Conservation (phyloP, 2,888 invertebrate genomes). For the Helobdella robusta region DNA sequence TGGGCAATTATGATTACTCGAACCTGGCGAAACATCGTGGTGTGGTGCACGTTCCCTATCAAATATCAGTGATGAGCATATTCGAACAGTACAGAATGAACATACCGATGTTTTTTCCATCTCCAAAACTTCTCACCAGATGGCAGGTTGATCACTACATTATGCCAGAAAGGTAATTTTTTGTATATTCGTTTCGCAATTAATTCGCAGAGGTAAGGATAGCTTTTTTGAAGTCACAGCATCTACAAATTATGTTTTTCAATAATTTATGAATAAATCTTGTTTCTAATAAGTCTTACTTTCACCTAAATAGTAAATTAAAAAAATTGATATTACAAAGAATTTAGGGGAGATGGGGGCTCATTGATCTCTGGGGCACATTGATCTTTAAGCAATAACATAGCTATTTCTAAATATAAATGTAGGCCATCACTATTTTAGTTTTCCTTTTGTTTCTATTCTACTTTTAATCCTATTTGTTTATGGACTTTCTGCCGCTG, state of each 20-base stretch:
- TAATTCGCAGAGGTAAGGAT: background rate
- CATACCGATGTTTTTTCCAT: constrained; percentile 31
- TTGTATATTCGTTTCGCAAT: constrained; percentile 2
- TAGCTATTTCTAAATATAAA: too few relatives aligned
- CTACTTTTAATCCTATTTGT: too few relatives aligned
- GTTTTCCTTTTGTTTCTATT: too few relatives aligned
- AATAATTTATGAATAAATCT: too few relatives aligned
- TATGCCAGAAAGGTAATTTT: constrained; percentile 22
- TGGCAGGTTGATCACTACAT: constrained; percentile 14
- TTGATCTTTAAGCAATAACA: too few relatives aligned
- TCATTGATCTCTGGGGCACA: too few relatives aligned
- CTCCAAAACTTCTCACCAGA: constrained; percentile 26
- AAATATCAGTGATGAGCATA: constrained; percentile 30
- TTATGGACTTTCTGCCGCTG: too few relatives aligned
- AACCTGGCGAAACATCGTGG: constrained; percentile 27
- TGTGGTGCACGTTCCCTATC: constrained; percentile 31
- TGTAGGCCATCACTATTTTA: too few relatives aligned
- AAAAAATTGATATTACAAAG: too few relatives aligned
- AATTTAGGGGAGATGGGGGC: too few relatives aligned
- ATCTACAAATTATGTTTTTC: background rate
- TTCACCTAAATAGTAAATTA: too few relatives aligned
- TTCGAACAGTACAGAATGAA: constrained; percentile 32
- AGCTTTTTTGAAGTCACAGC: background rate
- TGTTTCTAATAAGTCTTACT: too few relatives aligned
- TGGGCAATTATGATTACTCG: constrained; percentile 11